phyloP scores from a whole-genome alignment of 2,113 vertebrate species.

The Falcunculus frontatus region DNA sequence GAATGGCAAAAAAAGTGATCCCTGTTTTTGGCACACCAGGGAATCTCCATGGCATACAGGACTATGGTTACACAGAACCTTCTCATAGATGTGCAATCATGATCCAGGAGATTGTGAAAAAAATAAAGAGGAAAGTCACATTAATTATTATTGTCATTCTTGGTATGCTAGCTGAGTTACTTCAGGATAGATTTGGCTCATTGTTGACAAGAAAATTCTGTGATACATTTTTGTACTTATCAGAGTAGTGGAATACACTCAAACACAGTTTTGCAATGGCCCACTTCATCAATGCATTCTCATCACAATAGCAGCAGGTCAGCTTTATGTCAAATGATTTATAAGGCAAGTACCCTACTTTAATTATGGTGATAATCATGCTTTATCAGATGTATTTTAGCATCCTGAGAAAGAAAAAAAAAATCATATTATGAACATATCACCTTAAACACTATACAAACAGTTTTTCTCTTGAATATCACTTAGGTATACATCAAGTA shows the following conservation, averaged over 20 bases:
- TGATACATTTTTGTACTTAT: not conserved
- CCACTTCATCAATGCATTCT: not conserved
- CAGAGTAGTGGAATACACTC: not conserved
- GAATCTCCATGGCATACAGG: not conserved
- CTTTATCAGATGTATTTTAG: constrained; percentile 42
- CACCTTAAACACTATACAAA: not conserved
- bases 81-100: not conserved
- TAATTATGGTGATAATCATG: not conserved
- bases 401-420: constrained; percentile 3
- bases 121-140: not conserved
- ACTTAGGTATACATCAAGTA: not conserved
- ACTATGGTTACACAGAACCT: not conserved
- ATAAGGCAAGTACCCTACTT: constrained; percentile 5
- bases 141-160: not conserved
- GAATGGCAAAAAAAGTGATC: not conserved
- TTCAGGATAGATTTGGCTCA: not conserved
- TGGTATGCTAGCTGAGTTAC: not conserved
- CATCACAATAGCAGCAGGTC: not conserved
- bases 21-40: not conserved
- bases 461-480: constrained; percentile 3
- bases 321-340: constrained; percentile 20
- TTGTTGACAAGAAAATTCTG: not conserved
- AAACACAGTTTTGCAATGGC: not conserved
- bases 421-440: not conserved
- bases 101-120: not conserved